A percentile compares a stretch with the other conserved stretches of the same genome.
These are phyloP conservation scores for Charina bottae DNA, from an alignment of 2,113 vertebrate genomes.

Conservation along the genomic window DNA sequence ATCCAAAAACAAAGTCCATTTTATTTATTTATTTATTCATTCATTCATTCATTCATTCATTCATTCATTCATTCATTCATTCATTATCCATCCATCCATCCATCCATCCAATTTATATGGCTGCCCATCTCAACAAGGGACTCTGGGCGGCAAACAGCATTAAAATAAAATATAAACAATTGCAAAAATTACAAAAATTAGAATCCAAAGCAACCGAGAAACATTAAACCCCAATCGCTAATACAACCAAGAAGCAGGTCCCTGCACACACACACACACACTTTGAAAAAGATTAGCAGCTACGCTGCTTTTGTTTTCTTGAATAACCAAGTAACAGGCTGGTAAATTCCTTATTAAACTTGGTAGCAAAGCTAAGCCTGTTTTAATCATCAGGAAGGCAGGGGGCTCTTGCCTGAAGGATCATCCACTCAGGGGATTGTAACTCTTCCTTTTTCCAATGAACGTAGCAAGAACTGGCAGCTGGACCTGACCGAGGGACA, in stretches of 20 bases:
- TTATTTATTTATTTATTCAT: too few relatives aligned
- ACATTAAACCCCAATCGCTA: too few relatives aligned
- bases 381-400: neutral
- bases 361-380: neutral
- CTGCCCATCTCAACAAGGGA: neutral
- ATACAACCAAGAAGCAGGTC: neutral
- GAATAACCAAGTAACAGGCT: too few relatives aligned
- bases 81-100: too few relatives aligned
- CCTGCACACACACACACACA: neutral
- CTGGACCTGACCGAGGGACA: conserved; percentile 75
- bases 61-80: too few relatives aligned
- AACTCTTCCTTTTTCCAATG: conserved; percentile 56
- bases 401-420: neutral
- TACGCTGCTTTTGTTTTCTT: neutral
- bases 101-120: too few relatives aligned
- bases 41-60: too few relatives aligned
- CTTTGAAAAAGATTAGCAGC: neutral
- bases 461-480: conserved; percentile 73
- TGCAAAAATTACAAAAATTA: neutral
- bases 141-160: neutral
- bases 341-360: neutral
- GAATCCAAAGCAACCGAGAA: neutral
- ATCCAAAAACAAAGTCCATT: too few relatives aligned
- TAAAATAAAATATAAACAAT: neutral
- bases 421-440: neutral